Base-by-base conservation (phyloP, 2,888 invertebrate species). In the Cetonia aurata region DNA sequence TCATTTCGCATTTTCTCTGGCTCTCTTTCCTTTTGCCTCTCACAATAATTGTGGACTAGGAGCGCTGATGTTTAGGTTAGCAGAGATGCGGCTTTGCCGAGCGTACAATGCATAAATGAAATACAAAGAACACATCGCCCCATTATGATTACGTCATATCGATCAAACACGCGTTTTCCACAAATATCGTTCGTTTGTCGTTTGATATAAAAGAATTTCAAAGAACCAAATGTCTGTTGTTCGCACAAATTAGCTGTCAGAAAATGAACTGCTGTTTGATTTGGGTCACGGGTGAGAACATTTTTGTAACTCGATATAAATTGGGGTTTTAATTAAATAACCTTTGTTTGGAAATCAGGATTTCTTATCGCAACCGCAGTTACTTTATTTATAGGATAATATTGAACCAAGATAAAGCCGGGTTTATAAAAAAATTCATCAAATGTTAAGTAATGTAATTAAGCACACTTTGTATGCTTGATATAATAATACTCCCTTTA, bases 1-100 rank as follows among this genome's bases (percentile, higher is more conserved):
- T 66, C 56, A 70, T 67, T 70, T 72, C 67, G 44, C 59, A 55
- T 69, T 70, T 37, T 19, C 53, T 33, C n/a, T 6, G 13, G 9
- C 17, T 62, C 37, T 41, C 56, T 37, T 17, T 19, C 41, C 4
- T 17, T 41, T 56, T 41, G 37, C 15, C 3, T 17, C 13, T 15
- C 25, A n/a, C n/a, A 1, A 25, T 4, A 25, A 25, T 25, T 25
- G 25, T 41, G 37, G 56, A 56, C 37, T 15, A 37, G 17, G 37
- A 56, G 10, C 15, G 3, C 15, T 15, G 8, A 37, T 6, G 25
- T 31, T 4, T 33, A 59, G 33, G 48, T 31, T 48, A 33, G 15
- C 15, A 10, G 25, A 9, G 48, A 62, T 19, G 19, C 12, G 10
- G 33, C 48, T 15, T 15, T 50, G 19, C 50, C 50, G 19, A 13